Evolutionary conservation across 2,797 vertebrate genomes (phyloP), one percentile per base, ranked within the genome.

Genomic region (Gambelia wislizenii): DNA sequence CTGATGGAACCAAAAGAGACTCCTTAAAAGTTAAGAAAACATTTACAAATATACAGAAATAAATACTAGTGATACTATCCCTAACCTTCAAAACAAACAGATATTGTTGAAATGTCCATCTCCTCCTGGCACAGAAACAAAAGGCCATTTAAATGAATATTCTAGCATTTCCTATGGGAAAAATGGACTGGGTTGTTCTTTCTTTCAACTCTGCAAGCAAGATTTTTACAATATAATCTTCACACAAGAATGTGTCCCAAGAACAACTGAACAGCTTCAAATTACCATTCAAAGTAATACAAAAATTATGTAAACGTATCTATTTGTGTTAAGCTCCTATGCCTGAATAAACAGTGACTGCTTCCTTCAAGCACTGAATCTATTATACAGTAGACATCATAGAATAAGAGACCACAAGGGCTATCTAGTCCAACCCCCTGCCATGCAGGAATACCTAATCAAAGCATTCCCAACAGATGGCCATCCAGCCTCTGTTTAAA

Each of bases 1-100:
- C 99, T 99, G 95, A 36, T 91, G 6, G 30, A 87, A 91, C 52
- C 92, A 69, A 95, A 84, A 92, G 44, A 1, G 0, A 9, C 72
- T 79, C 90, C 84, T 88, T 92, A 20, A 67, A 91, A 80, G 78
- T 18, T 74, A 88, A 91, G 49, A 69, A 92, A 91, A 39, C 90
- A 88, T 76, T 20, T 0, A 8, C 39, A 0, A 2, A 20, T 70
- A 42, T 64, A 84, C 49, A 89, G 89, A 92, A 86, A 72, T 25
- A 77, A 69, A 85, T 87, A 77, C 36, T 0, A 91, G 85, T 59
- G 52, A 89, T 61, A 4, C 49, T 18, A 77, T 87, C 81, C 30
- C 87, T 87, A 44, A 18, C 47, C 75, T 88, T 13, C 2, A 30
- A 87, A 91, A 94, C 82, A 91, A 69, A 87, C 0, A 42, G 39